phyloP scores from a whole-genome alignment of 1,140 invertebrate genomes.

The Trichonephila clavata region DNA sequence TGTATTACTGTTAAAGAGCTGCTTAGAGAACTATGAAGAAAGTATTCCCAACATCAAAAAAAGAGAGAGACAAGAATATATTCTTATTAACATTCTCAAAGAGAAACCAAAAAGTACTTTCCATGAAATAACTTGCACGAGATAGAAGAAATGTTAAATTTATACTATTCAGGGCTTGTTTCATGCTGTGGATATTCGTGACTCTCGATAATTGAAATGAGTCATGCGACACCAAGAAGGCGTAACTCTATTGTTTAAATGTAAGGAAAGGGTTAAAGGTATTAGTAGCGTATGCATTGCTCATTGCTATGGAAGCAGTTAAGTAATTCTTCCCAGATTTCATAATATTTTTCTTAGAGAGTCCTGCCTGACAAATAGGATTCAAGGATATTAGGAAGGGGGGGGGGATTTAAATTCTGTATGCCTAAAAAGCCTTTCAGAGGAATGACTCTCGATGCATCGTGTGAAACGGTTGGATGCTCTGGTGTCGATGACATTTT shows the following conservation, averaged over 20 bases:
- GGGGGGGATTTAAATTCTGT: too few species aligned
- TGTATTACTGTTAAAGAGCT: too few species aligned
- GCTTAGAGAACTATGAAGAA: too few species aligned
- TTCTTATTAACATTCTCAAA: too few species aligned
- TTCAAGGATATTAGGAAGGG: neutral
- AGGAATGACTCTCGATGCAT: too few species aligned
- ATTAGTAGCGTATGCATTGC: neutral
- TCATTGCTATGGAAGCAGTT: neutral
- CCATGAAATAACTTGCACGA: neutral
- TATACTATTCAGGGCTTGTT: neutral
- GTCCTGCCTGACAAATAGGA: neutral
- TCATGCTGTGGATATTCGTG: neutral
- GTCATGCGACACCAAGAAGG: neutral
- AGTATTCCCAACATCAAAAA: too few species aligned
- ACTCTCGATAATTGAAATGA: neutral
- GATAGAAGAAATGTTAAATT: neutral
- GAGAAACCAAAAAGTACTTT: neutral
- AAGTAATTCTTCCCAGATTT: neutral
- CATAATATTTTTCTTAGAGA: neutral
- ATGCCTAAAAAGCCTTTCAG: too few species aligned
- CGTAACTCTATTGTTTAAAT: conserved; percentile 9
- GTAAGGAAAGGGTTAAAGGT: neutral
- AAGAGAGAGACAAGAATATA: too few species aligned
- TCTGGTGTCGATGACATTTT: too few species aligned
- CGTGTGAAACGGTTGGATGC: too few species aligned